Base-by-base conservation (phyloP, 2,888 invertebrate species). In the Sphaeridia pumilis region DNA sequence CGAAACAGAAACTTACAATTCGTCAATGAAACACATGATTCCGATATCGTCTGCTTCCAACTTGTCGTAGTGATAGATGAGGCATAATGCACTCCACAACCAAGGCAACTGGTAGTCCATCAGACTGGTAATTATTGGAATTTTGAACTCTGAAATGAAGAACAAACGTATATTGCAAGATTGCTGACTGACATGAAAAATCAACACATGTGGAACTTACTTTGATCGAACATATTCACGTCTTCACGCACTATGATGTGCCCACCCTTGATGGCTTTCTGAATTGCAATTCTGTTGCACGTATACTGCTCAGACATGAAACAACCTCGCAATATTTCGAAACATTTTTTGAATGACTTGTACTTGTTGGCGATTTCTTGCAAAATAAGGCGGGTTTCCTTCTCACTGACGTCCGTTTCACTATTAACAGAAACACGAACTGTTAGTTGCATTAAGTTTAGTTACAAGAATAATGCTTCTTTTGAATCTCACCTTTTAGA, bases 11-110 rank as follows among this genome's bases (percentile, higher is more conserved):
- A 43, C 50, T 31, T 35, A 51, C 51, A 35, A 44, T 51, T 51
- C 51, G 36, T 51, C 51, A 45, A 51, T 45, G 25, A 51, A 51
- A 26, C 34, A 45, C 51, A 51, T 51, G 35, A 51, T 51, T 26
- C 45, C 51, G 27, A 51, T 51, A 20, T 51, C 51, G 36, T 51
- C 51, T 1, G 51, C 51, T 17, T 28, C 21, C 3, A 51, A 27
- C 34, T 51, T 51, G 25, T 45, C 51, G 26, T 45, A 26, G 36
- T 51, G 45, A 20, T 45, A 51, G 7, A 51, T 36, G 14, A 51
- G 31, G 25, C 51, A 51, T 5, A 51, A 28, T 22, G 51, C 51
- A 45, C 51, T 51, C 51, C 51, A 51, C 4, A 51, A 35, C 51
- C 51, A 51, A 12, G 51, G 45, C n/a, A 44, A 21, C 20, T 28